Percentiles rank a stretch among this genome's conserved stretches.
Conservation (phyloP, 2,888 invertebrate genomes). For the Parasteatoda lunata region DNA sequence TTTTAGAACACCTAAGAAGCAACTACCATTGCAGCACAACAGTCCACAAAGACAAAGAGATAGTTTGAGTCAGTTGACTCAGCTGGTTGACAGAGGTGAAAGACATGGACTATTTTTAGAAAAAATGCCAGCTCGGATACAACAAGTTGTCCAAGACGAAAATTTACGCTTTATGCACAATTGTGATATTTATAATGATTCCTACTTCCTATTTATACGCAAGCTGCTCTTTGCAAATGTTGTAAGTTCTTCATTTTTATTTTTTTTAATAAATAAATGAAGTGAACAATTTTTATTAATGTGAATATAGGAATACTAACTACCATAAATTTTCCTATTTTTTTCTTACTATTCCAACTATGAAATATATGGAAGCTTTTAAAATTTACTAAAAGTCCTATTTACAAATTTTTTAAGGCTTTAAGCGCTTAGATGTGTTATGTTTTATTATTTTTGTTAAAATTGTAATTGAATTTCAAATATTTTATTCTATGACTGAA, state of each 20-base stretch:
- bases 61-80: slow-evolving; percentile 76
- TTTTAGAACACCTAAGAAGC: slow-evolving; percentile 63
- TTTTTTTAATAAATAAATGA: not conserved
- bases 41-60: slow-evolving; percentile 70
- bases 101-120: slow-evolving; percentile 75
- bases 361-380: too few species aligned
- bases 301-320: too few species aligned
- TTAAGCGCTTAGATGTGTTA: too few species aligned
- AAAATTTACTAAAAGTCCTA: too few species aligned
- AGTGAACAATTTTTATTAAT: not conserved
- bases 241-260: slow-evolving; percentile 66
- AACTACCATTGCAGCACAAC: slow-evolving; percentile 22
- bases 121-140: slow-evolving; percentile 75
- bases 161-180: slow-evolving; percentile 76
- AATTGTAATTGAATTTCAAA: too few species aligned
- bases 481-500: not conserved
- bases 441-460: too few species aligned
- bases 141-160: slow-evolving; percentile 75
- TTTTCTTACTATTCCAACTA: too few species aligned
- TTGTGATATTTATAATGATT: slow-evolving; percentile 75
- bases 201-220: slow-evolving; percentile 76
- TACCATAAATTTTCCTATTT: too few species aligned
- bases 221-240: slow-evolving; percentile 72
- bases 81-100: slow-evolving; percentile 76
- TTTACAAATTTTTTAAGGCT: too few species aligned